These are phyloP conservation scores for Enoplosus armatus DNA, from an alignment of 2,797 vertebrate genomes.

Conservation along the genomic window DNA sequence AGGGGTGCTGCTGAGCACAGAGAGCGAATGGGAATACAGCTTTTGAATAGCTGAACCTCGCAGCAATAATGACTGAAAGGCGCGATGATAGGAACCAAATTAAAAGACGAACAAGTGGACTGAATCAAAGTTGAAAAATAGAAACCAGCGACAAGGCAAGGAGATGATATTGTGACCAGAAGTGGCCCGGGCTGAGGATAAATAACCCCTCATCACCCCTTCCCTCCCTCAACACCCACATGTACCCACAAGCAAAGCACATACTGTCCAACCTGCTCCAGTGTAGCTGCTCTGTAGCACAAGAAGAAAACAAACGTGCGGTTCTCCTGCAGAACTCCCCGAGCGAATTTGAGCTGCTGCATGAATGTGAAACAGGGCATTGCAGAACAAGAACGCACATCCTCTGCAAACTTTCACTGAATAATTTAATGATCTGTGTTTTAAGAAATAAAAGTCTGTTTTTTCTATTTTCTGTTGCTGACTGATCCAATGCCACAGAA, in stretches of 20 bases:
- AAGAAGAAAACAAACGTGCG: conserved; percentile 34
- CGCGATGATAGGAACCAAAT: conserved; percentile 31
- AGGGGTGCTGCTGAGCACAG: conserved; percentile 39
- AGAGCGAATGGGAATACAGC: conserved; percentile 42
- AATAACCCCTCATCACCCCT: not conserved
- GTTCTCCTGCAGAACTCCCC: conserved; percentile 49
- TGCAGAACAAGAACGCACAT: conserved; percentile 52
- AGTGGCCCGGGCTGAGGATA: not conserved
- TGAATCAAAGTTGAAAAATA: conserved; percentile 31
- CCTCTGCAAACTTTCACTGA: conserved; percentile 67
- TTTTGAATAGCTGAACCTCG: conserved; percentile 47
- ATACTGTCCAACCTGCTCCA: conserved; percentile 22
- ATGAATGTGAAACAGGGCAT: conserved; percentile 62
- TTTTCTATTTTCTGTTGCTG: conserved; percentile 34
- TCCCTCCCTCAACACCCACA: not conserved
- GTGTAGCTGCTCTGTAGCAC: conserved; percentile 17
- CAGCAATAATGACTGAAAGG: conserved; percentile 54
- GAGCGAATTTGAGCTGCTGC: conserved; percentile 30
- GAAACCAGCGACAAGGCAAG: conserved; percentile 26
- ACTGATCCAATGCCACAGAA: conserved; percentile 20
- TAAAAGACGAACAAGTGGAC: conserved; percentile 41
- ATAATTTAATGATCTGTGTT: conserved; percentile 68
- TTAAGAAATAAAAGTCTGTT: conserved; percentile 43
- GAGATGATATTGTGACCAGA: conserved; percentile 13
- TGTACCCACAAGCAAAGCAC: conserved; percentile 9